A percentile compares a stretch with the other conserved stretches of the same genome.
Evolutionary conservation across 2,113 vertebrate species (phyloP).

Genomic region (Rhipidura dahli): DNA sequence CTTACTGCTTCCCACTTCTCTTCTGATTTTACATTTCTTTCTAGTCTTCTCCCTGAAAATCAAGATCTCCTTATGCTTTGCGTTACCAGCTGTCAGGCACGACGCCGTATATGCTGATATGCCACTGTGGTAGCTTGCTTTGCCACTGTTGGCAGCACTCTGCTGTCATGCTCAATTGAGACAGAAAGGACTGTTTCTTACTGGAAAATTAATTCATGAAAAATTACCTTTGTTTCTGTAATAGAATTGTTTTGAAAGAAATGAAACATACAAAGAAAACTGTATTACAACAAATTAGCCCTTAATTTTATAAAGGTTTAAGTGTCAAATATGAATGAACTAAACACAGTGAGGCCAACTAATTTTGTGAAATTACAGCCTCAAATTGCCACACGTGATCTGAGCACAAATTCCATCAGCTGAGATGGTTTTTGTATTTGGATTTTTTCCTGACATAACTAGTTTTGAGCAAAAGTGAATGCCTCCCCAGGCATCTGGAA

Average conservation of each 20-base stretch:
- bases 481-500: neutral
- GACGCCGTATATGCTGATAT: neutral
- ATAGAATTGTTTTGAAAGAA: constrained; percentile 26
- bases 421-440: neutral
- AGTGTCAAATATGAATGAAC: neutral
- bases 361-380: neutral
- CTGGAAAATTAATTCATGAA: constrained; percentile 24
- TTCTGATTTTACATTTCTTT: constrained; percentile 40
- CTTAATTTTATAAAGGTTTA: neutral
- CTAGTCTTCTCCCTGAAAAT: constrained; percentile 42
- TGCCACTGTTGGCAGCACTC: constrained; percentile 17
- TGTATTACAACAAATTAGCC: neutral
- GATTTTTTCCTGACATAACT: neutral
- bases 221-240: neutral
- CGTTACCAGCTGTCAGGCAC: constrained; percentile 44
- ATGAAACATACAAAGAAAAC: neutral
- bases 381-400: neutral
- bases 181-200: constrained; percentile 10
- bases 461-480: neutral
- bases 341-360: neutral
- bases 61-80: constrained; percentile 54
- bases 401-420: neutral
- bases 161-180: constrained; percentile 37
- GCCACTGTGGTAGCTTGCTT: neutral
- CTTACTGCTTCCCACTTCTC: constrained; percentile 20